A percentile compares a stretch with the other conserved stretches of the same genome.
These are phyloP conservation scores for Glossophaga mutica DNA, from an alignment of 2,797 vertebrate genomes.

Conservation along the genomic window DNA sequence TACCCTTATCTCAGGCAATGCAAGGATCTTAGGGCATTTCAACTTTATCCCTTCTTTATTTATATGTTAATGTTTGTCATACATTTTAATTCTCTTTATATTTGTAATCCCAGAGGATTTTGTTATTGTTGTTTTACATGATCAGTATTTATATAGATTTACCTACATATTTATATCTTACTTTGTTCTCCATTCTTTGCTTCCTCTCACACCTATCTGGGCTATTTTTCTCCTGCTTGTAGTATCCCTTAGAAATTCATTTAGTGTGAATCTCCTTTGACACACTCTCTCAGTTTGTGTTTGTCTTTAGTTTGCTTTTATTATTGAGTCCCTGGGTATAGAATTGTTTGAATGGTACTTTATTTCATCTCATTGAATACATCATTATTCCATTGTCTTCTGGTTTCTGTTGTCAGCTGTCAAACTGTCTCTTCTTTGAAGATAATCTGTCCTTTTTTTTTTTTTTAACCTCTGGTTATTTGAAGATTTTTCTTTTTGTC, in stretches of 20 bases:
- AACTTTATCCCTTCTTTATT: slow-evolving; percentile 30
- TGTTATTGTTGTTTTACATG: background rate
- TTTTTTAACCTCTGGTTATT: slow-evolving; percentile 10
- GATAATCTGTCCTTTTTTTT: background rate
- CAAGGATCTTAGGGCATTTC: slow-evolving; percentile 30
- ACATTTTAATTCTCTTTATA: background rate
- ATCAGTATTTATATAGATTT: slow-evolving; percentile 2
- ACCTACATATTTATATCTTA: background rate
- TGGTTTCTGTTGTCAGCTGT: slow-evolving; percentile 33
- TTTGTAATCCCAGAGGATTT: background rate
- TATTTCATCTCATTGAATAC: background rate
- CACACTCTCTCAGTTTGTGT: background rate
- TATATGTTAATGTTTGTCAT: slow-evolving; percentile 25
- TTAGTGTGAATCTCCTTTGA: background rate
- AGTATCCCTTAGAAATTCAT: background rate
- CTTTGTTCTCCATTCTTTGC: slow-evolving; percentile 2
- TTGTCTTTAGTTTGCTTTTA: slow-evolving; percentile 26
- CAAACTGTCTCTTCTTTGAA: slow-evolving; percentile 39
- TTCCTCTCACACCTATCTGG: background rate
- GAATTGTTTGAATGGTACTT: slow-evolving; percentile 41
- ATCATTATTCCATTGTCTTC: slow-evolving; percentile 30
- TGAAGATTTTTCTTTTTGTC: slow-evolving; percentile 24
- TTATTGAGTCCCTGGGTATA: background rate
- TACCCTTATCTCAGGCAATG: background rate
- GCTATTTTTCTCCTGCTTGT: background rate